phyloP scores from a whole-genome alignment of 2,888 invertebrate species.

The Theretra japonica region DNA sequence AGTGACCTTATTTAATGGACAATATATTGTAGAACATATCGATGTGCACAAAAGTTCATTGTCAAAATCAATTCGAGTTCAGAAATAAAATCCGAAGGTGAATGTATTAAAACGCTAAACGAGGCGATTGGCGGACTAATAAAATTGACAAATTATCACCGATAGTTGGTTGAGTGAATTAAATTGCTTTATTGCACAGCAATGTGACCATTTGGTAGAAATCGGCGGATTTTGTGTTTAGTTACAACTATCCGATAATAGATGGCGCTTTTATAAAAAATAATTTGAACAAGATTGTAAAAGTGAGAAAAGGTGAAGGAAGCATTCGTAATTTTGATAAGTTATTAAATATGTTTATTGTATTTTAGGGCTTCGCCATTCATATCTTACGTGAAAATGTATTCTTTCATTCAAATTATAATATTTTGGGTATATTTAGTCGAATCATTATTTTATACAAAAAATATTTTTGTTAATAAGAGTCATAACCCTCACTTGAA shows the following conservation, averaged over 20 bases:
- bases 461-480: too few species aligned
- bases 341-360: neutral
- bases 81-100: slow-evolving; percentile 38
- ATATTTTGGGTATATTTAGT: too few species aligned
- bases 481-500: too few species aligned
- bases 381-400: too few species aligned
- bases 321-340: neutral
- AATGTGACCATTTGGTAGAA: slow-evolving; percentile 28
- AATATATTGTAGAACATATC: slow-evolving; percentile 38
- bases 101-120: slow-evolving; percentile 55
- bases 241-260: slow-evolving; percentile 59
- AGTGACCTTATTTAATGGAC: slow-evolving; percentile 10
- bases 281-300: neutral
- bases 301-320: neutral
- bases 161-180: slow-evolving; percentile 54
- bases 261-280: slow-evolving; percentile 57
- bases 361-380: too few species aligned
- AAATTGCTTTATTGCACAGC: slow-evolving; percentile 65
- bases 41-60: slow-evolving; percentile 34
- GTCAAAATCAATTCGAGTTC: neutral
- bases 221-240: slow-evolving; percentile 37
- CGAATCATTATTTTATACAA: too few species aligned
- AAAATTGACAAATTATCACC: slow-evolving; percentile 61
- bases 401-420: too few species aligned
- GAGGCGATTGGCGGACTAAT: slow-evolving; percentile 57